phyloP scores from a whole-genome alignment of 2,797 vertebrate genomes.

The Dendrocincla fuliginosa region DNA sequence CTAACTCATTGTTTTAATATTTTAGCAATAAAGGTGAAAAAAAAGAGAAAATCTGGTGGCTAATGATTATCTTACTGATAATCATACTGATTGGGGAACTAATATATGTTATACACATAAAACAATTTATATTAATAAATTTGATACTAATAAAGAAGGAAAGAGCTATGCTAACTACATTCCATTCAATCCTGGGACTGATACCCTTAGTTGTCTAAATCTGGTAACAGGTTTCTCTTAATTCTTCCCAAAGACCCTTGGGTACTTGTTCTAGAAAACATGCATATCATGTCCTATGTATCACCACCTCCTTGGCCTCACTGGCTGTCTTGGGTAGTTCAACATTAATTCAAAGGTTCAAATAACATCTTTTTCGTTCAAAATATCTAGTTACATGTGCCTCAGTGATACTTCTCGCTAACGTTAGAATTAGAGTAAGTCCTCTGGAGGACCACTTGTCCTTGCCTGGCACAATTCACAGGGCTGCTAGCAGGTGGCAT shows the following conservation, averaged over 20 bases:
- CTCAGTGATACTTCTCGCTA: neutral
- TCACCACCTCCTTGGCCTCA: neutral
- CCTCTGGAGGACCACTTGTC: neutral
- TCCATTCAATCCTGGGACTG: neutral
- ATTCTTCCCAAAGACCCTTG: neutral
- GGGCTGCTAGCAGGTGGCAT: constrained; percentile 34
- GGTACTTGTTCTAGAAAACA: neutral
- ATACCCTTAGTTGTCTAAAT: neutral
- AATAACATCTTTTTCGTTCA: neutral
- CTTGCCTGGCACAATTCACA: constrained; percentile 1
- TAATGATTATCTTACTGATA: neutral
- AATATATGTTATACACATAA: fast-evolving
- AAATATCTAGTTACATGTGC: neutral
- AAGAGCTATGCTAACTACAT: neutral
- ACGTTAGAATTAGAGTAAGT: neutral
- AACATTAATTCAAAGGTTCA: neutral
- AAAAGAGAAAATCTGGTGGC: neutral
- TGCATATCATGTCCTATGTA: fast-evolving
- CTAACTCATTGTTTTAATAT: neutral
- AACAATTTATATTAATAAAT: neutral
- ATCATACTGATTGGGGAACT: neutral
- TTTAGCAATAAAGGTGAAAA: neutral
- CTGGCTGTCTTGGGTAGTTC: neutral
- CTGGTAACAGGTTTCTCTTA: neutral
- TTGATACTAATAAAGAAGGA: neutral